These are phyloP conservation scores for Prionace glauca DNA, from an alignment of 2,797 vertebrate genomes.

Conservation along the genomic window DNA sequence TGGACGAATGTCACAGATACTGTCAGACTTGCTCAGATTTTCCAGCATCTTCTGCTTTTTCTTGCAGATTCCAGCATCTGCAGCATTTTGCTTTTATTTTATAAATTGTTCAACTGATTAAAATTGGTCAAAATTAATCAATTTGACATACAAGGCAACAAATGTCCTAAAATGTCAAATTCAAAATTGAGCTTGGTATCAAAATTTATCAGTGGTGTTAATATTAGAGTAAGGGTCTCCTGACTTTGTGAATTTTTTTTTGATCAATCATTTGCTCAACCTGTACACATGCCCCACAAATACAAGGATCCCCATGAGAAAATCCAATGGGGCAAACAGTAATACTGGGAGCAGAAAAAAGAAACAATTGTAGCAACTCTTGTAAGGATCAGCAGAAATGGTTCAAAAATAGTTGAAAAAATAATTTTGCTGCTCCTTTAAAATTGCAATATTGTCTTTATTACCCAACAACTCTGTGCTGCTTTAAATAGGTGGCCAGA, in stretches of 20 bases:
- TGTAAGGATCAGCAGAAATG: not conserved
- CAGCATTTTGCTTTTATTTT: too few relatives aligned
- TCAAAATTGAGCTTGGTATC: not conserved
- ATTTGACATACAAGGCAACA: too few relatives aligned
- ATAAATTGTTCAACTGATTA: too few relatives aligned
- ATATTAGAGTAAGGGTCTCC: not conserved
- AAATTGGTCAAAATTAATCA: too few relatives aligned
- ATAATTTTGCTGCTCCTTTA: too few relatives aligned
- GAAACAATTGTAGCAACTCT: not conserved
- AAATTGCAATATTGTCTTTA: not conserved
- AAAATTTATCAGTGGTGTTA: not conserved
- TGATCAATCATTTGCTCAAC: not conserved
- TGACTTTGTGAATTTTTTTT: not conserved
- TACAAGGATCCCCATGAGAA: not conserved
- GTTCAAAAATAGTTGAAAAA: not conserved
- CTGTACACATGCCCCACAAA: not conserved
- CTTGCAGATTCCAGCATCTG: too few relatives aligned
- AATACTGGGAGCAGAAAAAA: not conserved
- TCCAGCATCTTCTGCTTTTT: too few relatives aligned
- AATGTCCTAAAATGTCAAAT: not conserved
- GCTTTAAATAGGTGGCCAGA: not conserved
- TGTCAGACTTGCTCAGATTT: too few relatives aligned
- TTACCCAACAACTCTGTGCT: not conserved
- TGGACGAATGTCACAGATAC: too few relatives aligned
- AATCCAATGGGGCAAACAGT: not conserved